Evolutionary conservation across 2,113 vertebrate species (phyloP), one percentile per base, ranked within the genome.

Genomic region (Lampris megalopsis): DNA sequence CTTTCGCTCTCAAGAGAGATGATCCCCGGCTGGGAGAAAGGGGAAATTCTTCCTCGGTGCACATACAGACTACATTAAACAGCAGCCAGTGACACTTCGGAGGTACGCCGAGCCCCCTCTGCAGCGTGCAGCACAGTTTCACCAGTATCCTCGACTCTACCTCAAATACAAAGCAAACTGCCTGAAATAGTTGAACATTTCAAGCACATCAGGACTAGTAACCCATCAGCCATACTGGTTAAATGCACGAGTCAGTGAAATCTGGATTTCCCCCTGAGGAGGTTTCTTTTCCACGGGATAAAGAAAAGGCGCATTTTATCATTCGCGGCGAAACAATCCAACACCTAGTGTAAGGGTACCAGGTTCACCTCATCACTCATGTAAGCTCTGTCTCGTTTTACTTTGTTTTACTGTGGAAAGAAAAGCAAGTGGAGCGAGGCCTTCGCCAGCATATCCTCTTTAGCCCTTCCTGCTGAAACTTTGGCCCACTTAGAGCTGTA

Each of bases 371-470:
- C 68, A 52, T 43, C 7, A 2, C 67, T 81, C 72, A 63, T 49
- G 50, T 59, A 68, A 11, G 35, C 61, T 58, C 38, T 68, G 73
- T 68, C 76, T 76, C 73, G 71, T 81, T 88, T 81, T 76, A 1
- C 0, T 43, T 76, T 75, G 71, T 81, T 88, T 81, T 76, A 1
- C 0, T 43, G 43, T 1, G 43, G 69, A 73, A 77, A 81, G 50
- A 75, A 79, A 83, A 73, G 68, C 36, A 77, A 59, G 54, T 64
- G 13, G 75, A 59, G 40, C 8, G 2, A 9, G 13, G 57, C 3
- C 45, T 49, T 63, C 76, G 36, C 58, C 75, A 79, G 72, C 76
- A 47, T 66, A 67, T 61, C 9, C n/a, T 62, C 47, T 81, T 65
- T 82, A 77, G 83, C 71, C 47, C 48, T 40, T 56, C 74, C 42